Evolutionary conservation across 2,113 vertebrate genomes (phyloP).

Genomic region (Aptenodytes patagonicus): DNA sequence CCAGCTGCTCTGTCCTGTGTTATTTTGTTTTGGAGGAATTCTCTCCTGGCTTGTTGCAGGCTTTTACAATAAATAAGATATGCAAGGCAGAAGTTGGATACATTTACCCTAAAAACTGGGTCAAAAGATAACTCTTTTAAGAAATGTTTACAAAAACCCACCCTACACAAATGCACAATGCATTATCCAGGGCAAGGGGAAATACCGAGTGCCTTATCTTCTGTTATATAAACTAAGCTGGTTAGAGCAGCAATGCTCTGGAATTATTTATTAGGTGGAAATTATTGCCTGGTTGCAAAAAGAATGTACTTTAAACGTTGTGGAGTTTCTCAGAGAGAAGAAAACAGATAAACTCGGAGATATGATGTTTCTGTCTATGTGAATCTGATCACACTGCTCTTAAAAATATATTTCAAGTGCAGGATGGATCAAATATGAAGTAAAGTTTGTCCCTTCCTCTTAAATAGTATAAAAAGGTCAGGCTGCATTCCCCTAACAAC

Average conservation of each 20-base stretch:
- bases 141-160: not conserved
- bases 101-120: not conserved
- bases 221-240: not conserved
- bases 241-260: not conserved
- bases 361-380: not conserved
- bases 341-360: not conserved
- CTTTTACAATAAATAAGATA: not conserved
- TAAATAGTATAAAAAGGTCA: not conserved
- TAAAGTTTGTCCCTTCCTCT: not conserved
- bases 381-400: not conserved
- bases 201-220: not conserved
- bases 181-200: not conserved
- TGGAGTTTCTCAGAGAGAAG: not conserved
- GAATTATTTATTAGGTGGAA: slow-evolving; percentile 25
- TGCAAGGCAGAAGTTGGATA: not conserved
- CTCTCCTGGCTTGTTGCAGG: not conserved
- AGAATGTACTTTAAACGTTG: not conserved
- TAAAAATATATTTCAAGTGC: not conserved
- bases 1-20: not conserved
- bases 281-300: not conserved
- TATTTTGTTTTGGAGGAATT: not conserved
- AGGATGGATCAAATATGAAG: not conserved
- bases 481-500: not conserved
- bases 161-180: not conserved
- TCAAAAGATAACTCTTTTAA: not conserved